Conservation (phyloP, 2,888 invertebrate species). For the Parochlus steinenii region DNA sequence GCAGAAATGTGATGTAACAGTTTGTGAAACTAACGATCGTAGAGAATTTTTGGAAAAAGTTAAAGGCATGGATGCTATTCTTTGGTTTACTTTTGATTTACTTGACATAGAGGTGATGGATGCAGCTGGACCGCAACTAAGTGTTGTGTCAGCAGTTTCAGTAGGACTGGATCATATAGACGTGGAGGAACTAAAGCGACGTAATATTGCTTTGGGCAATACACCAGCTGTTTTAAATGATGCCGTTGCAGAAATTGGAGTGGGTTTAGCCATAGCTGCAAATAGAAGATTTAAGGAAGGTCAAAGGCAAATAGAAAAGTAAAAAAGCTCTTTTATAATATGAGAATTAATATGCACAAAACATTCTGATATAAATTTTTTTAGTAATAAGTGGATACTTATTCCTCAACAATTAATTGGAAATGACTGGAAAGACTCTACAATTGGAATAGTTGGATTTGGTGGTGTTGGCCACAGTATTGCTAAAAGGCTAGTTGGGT, state of each 20-base stretch:
- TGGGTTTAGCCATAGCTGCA: conserved; percentile 51
- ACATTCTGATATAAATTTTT: too few species aligned
- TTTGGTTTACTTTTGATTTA: neutral
- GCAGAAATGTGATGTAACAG: neutral
- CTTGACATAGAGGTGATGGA: neutral
- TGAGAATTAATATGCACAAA: conserved; percentile 4
- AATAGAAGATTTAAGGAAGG: conserved; percentile 57
- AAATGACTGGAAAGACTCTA: conserved; percentile 55
- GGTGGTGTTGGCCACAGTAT: conserved; percentile 65
- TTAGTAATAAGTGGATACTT: conserved; percentile 45
- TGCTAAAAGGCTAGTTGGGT: conserved; percentile 51
- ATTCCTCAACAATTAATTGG: conserved; percentile 65
- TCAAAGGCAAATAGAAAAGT: conserved; percentile 40
- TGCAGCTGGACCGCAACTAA: conserved; percentile 35
- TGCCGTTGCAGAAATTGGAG: conserved; percentile 59
- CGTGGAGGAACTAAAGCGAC: conserved; percentile 40
- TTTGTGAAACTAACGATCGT: too few species aligned
- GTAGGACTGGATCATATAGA: conserved; percentile 70
- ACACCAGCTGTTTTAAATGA: conserved; percentile 51
- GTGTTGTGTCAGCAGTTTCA: conserved; percentile 57
- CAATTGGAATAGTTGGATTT: conserved; percentile 67
- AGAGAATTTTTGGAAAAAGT: neutral
- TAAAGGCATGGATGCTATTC: neutral
- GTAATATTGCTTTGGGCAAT: conserved; percentile 51
- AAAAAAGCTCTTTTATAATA: conserved; percentile 13